Percentiles rank a stretch among this genome's conserved stretches.
phyloP scores from a whole-genome alignment of 2,113 vertebrate genomes.

The Hydrolagus affinis region DNA sequence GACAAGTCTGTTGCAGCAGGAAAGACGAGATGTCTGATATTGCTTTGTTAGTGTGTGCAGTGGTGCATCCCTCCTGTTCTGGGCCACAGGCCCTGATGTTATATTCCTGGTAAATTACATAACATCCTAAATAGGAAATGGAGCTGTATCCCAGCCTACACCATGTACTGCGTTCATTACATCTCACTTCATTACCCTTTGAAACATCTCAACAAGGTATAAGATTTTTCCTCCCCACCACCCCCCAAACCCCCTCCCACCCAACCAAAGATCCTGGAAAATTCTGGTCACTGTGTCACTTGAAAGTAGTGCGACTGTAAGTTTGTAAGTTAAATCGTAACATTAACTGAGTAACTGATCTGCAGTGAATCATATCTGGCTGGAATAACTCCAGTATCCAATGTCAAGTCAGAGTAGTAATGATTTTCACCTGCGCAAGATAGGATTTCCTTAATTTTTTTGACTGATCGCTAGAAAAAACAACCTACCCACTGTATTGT shows the following conservation, averaged over 20 bases:
- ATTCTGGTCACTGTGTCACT: background rate
- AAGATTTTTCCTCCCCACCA: no score
- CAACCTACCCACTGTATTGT: no score
- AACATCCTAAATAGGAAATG: background rate
- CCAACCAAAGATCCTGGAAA: no score
- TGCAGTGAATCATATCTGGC: background rate
- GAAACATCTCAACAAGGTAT: no score
- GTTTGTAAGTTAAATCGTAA: background rate
- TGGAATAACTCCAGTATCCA: background rate
- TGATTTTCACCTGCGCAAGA: no score
- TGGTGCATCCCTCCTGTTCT: background rate
- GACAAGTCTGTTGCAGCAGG: constrained; percentile 1
- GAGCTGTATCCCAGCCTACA: no score
- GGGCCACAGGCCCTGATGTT: background rate
- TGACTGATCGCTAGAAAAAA: background rate
- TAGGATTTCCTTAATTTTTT: background rate
- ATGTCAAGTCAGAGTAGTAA: no score
- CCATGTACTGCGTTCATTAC: no score
- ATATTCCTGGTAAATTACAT: constrained; percentile 17
- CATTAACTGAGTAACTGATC: background rate
- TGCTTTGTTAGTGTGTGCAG: background rate
- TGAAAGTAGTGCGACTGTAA: background rate
- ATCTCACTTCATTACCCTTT: no score
- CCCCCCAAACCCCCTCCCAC: no score
- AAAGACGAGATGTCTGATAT: background rate